These are phyloP conservation scores for Myotis brandtii DNA, from an alignment of 2,113 vertebrate genomes.

Conservation along the genomic window DNA sequence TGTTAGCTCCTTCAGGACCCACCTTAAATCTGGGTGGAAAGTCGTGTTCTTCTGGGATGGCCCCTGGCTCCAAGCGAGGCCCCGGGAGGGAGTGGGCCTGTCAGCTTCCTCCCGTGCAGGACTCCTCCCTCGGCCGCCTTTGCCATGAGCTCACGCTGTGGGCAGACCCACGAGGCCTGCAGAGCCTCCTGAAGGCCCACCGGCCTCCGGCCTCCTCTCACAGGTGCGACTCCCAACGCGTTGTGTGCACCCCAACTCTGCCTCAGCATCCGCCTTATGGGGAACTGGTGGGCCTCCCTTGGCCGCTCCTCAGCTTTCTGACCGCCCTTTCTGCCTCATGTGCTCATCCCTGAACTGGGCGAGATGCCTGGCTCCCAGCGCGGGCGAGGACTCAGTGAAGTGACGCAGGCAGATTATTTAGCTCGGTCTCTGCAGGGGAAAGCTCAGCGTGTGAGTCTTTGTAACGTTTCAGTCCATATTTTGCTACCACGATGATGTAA, in stretches of 20 bases:
- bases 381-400: accelerated
- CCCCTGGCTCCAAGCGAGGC: too few species aligned
- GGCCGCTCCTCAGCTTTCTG: neutral
- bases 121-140: neutral
- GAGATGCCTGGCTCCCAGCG: accelerated
- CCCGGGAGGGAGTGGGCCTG: neutral
- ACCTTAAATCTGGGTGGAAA: neutral
- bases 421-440: accelerated
- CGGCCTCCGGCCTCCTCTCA: neutral
- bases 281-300: neutral
- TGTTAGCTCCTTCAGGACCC: neutral
- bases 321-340: neutral
- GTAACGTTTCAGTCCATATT: neutral
- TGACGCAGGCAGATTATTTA: accelerated
- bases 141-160: neutral
- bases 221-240: neutral
- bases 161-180: accelerated
- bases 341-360: neutral
- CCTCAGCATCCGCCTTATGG: neutral
- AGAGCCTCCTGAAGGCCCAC: neutral
- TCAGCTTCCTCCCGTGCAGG: accelerated
- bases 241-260: accelerated
- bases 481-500: neutral
- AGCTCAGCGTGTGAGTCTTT: accelerated
- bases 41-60: neutral